A percentile compares a stretch with the other conserved stretches of the same genome.
These are phyloP conservation scores for Lithophane leautieri DNA, from an alignment of 2,888 invertebrate species.

Conservation along the genomic window DNA sequence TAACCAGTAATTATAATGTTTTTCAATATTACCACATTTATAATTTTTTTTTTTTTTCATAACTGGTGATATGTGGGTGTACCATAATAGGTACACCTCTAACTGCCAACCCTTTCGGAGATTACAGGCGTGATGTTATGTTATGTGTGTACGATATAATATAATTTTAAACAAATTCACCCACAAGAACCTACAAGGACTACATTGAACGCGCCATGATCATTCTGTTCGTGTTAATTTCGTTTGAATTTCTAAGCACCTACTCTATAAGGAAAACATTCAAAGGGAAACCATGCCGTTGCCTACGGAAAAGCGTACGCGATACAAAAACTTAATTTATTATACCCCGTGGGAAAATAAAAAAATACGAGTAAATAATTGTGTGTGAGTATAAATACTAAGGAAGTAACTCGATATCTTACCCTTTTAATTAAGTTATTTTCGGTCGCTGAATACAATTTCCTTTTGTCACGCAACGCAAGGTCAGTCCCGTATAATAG, in stretches of 20 bases:
- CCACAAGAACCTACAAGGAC: neutral
- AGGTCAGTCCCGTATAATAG: slow-evolving; percentile 68
- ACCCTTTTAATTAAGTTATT: slow-evolving; percentile 78
- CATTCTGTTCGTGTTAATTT: slow-evolving; percentile 40
- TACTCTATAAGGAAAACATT: slow-evolving; percentile 49
- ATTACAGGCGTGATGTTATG: too few relatives aligned
- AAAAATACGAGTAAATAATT: slow-evolving; percentile 63
- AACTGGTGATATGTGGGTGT: too few relatives aligned
- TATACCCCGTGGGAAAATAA: slow-evolving; percentile 54
- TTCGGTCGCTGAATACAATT: slow-evolving; percentile 70
- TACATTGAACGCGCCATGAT: slow-evolving; percentile 1
- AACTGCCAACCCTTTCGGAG: too few relatives aligned
- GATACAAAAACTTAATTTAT: slow-evolving; percentile 60
- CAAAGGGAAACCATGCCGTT: slow-evolving; percentile 41
- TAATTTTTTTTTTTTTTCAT: too few relatives aligned
- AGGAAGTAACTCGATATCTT: slow-evolving; percentile 71
- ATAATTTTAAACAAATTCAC: slow-evolving; percentile 1
- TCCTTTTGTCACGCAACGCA: slow-evolving; percentile 81
- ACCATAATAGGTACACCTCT: too few relatives aligned
- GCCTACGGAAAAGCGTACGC: slow-evolving; percentile 34
- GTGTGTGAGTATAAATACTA: slow-evolving; percentile 64
- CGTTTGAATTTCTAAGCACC: slow-evolving; percentile 44
- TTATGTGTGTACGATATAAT: too few relatives aligned
- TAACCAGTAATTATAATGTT: neutral
- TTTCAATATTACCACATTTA: too few relatives aligned